These are phyloP conservation scores for Solenopsis fugax DNA, from an alignment of 1,140 invertebrate genomes.

Conservation along the genomic window DNA sequence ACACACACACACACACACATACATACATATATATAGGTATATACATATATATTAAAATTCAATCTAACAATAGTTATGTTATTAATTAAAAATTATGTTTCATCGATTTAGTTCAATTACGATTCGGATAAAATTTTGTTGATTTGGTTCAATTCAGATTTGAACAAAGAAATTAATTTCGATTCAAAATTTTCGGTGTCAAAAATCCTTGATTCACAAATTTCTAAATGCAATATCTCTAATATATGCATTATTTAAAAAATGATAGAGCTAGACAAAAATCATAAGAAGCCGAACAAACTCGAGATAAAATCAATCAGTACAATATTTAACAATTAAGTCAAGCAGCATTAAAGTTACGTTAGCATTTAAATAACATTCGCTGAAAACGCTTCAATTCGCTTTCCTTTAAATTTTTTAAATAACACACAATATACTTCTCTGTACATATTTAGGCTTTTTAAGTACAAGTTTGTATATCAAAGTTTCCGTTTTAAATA, in stretches of 20 bases:
- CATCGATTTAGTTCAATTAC: too few relatives aligned
- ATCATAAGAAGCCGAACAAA: not conserved
- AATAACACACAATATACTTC: conserved; percentile 35
- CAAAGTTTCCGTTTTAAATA: conserved; percentile 57
- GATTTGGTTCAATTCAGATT: too few relatives aligned
- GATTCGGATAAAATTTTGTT: too few relatives aligned
- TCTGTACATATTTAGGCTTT: conserved; percentile 46
- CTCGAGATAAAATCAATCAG: not conserved
- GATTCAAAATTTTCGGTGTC: too few relatives aligned
- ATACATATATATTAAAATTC: too few relatives aligned
- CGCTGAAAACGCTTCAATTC: conserved; percentile 18
- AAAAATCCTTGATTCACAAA: too few relatives aligned
- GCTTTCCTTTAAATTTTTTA: not conserved
- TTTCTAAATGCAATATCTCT: not conserved
- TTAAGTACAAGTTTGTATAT: conserved; percentile 53
- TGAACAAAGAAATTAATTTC: too few relatives aligned
- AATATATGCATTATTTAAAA: not conserved
- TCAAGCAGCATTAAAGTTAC: not conserved
- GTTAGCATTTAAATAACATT: conserved; percentile 27
- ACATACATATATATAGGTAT: too few relatives aligned
- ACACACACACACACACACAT: too few relatives aligned
- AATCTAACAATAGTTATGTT: too few relatives aligned
- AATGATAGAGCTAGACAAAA: not conserved
- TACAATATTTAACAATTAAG: conserved; percentile 1
- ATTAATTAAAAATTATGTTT: too few relatives aligned